Conservation (phyloP, 2,888 invertebrate genomes). For the Aporophyla nigra region DNA sequence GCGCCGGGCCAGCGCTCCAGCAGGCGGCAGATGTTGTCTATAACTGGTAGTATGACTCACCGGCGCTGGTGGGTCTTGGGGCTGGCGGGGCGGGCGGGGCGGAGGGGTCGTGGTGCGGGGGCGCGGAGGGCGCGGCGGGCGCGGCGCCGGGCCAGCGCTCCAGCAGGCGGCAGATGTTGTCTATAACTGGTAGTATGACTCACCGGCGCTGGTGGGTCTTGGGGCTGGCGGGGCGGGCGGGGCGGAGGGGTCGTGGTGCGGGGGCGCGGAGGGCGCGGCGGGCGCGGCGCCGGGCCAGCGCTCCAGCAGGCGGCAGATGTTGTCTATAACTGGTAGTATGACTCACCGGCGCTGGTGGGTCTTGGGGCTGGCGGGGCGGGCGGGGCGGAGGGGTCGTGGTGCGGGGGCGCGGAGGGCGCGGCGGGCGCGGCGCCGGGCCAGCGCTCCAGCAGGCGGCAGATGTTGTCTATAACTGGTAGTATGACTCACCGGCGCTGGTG, state of each 20-base stretch:
- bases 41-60: too few relatives aligned
- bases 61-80: slow-evolving; percentile 67
- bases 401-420: slow-evolving; percentile 73
- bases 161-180: slow-evolving; percentile 94
- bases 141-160: slow-evolving; percentile 91
- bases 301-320: slow-evolving; percentile 95
- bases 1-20: slow-evolving; percentile 92
- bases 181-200: too few relatives aligned
- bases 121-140: slow-evolving; percentile 75
- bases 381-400: slow-evolving; percentile 13
- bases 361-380: slow-evolving; percentile 10
- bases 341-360: slow-evolving; percentile 71
- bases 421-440: slow-evolving; percentile 84
- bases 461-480: too few relatives aligned
- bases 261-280: slow-evolving; percentile 74
- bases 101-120: slow-evolving; percentile 53
- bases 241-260: slow-evolving; percentile 17
- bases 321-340: too few relatives aligned
- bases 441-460: slow-evolving; percentile 95
- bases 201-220: slow-evolving; percentile 71
- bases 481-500: slow-evolving; percentile 71
- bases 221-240: slow-evolving; percentile 6
- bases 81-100: neutral
- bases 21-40: slow-evolving; percentile 94
- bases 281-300: slow-evolving; percentile 88